Percentiles rank a stretch among this genome's conserved stretches.
Conservation (phyloP, 2,113 vertebrate genomes). For the Paradoxurus hermaphroditus region DNA sequence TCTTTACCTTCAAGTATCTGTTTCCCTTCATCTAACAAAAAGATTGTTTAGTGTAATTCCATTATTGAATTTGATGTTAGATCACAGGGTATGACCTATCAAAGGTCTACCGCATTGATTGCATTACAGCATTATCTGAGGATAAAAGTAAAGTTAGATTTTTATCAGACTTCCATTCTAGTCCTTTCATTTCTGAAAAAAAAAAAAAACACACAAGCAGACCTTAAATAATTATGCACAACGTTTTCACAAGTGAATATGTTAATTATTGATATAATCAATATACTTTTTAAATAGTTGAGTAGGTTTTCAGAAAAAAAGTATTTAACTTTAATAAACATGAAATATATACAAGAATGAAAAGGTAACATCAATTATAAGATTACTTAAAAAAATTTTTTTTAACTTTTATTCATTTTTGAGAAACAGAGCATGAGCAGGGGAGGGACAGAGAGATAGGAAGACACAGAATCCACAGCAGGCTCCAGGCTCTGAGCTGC, state of each 20-base stretch:
- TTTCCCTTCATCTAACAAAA: not conserved
- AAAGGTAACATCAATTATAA: not conserved
- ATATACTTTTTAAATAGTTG: not conserved
- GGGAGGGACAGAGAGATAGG: too few relatives aligned
- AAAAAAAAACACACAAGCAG: not conserved
- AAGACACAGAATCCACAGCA: too few relatives aligned
- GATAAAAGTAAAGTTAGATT: not conserved
- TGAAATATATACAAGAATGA: not conserved
- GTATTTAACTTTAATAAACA: not conserved
- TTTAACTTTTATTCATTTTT: too few relatives aligned
- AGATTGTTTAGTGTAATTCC: not conserved
- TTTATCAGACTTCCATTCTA: not conserved
- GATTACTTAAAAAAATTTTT: not conserved
- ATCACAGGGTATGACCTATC: not conserved
- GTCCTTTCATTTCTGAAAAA: not conserved
- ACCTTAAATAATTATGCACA: not conserved
- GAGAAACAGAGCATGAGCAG: too few relatives aligned
- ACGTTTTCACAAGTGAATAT: not conserved
- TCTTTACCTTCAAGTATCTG: not conserved
- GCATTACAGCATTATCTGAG: not conserved
- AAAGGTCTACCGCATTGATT: not conserved
- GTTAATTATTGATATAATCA: not conserved
- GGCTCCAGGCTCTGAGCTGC: too few relatives aligned
- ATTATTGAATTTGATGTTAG: not conserved
- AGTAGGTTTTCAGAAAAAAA: not conserved